Evolutionary conservation across 1,140 invertebrate species (phyloP).

Genomic region (Triops longicaudatus): DNA sequence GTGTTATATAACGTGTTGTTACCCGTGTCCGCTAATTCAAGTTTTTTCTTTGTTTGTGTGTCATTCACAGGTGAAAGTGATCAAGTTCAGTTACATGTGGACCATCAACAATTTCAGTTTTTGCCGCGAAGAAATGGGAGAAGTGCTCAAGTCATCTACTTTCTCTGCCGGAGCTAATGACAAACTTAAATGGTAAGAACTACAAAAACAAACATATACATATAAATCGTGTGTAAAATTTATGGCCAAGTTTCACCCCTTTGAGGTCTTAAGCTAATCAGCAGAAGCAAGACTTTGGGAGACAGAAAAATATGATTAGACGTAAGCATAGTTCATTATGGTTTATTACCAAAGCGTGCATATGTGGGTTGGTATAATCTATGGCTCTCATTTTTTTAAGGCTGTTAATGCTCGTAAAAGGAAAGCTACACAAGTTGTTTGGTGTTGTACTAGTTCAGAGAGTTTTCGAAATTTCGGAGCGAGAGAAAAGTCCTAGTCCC

Average conservation of each 20-base stretch:
- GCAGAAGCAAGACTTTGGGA: slow-evolving; percentile 12
- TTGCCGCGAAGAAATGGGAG: slow-evolving; percentile 98
- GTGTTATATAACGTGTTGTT: background rate
- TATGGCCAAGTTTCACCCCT: no score
- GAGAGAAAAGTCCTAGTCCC: background rate
- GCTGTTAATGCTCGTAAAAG: background rate
- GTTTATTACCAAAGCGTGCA: background rate
- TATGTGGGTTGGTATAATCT: background rate
- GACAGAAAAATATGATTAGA: background rate
- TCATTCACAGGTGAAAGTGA: slow-evolving; percentile 87
- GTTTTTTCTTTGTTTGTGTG: slow-evolving; percentile 29
- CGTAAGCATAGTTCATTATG: background rate
- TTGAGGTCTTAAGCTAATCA: background rate
- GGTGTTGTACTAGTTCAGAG: no score
- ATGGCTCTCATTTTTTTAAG: background rate
- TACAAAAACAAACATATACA: no score
- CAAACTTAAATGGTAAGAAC: slow-evolving; percentile 95
- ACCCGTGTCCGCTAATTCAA: slow-evolving; percentile 16
- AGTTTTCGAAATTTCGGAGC: no score
- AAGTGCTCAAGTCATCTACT: slow-evolving; percentile 97
- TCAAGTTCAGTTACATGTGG: slow-evolving; percentile 99
- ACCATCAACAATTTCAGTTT: slow-evolving; percentile 99
- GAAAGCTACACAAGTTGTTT: background rate
- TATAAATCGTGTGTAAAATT: no score
- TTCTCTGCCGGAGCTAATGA: slow-evolving; percentile 98